Evolutionary conservation across 2,888 invertebrate genomes (phyloP).

Genomic region (Brachynemurus nebulosus): DNA sequence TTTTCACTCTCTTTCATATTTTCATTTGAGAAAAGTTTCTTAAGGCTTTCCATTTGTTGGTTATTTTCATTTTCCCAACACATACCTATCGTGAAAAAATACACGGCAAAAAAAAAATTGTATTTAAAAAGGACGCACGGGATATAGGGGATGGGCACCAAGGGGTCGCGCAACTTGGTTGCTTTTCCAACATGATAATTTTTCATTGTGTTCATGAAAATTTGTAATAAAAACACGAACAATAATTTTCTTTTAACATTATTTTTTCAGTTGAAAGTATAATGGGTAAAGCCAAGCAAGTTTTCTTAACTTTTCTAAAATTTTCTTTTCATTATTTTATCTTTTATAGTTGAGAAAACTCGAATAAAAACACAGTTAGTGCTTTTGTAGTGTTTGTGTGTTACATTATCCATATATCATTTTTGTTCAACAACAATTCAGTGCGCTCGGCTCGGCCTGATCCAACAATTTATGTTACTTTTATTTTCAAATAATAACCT

Average conservation of each 20-base stretch:
- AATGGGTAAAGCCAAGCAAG: no score
- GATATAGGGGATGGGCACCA: no score
- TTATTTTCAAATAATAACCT: no score
- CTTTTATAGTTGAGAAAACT: conserved; percentile 5
- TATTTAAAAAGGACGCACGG: no score
- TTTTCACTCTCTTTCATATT: conserved; percentile 5
- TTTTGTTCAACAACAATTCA: background rate
- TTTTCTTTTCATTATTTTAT: conserved; percentile 7
- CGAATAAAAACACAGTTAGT: conserved; percentile 3
- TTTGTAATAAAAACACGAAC: no score
- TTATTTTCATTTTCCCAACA: conserved; percentile 2
- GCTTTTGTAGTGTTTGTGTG: background rate
- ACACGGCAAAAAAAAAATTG: background rate
- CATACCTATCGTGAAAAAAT: background rate
- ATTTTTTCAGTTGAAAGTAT: no score
- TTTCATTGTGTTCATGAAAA: no score
- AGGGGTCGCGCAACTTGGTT: no score
- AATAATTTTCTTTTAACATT: no score
- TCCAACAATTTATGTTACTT: no score
- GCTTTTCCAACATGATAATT: no score
- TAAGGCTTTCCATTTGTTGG: background rate
- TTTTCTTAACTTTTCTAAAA: no score
- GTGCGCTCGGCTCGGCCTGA: background rate
- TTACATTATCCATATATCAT: background rate
- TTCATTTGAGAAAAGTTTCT: background rate